Evolutionary conservation across 2,888 invertebrate genomes (phyloP).

Genomic region (Beris chalybata): DNA sequence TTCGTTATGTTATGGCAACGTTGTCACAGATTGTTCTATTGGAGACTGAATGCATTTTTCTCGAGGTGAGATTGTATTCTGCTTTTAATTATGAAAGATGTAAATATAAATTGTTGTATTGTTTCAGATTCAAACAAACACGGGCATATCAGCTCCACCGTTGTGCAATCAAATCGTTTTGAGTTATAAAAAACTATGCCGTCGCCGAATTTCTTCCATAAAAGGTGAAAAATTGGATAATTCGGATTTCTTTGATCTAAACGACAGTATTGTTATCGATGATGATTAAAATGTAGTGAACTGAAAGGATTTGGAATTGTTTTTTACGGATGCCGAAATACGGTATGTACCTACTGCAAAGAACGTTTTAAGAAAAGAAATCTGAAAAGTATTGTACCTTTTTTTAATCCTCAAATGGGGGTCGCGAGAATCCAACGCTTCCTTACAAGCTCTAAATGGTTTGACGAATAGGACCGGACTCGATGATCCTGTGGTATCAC

Average conservation of each 20-base stretch:
- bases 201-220: constrained; percentile 2
- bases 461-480: no score
- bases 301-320: no score
- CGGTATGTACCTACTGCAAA: no score
- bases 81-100: neutral
- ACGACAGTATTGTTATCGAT: constrained; percentile 33
- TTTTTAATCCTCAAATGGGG: no score
- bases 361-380: no score
- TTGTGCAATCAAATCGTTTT: constrained; percentile 51
- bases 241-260: neutral
- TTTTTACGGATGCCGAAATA: no score
- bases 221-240: neutral
- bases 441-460: no score
- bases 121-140: constrained; percentile 48
- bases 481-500: no score
- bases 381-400: no score
- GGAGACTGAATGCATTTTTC: constrained; percentile 47
- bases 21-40: constrained; percentile 47
- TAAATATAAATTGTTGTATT: neutral
- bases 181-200: constrained; percentile 48
- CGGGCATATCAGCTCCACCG: constrained; percentile 48
- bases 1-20: constrained; percentile 45
- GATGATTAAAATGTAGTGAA: constrained; percentile 6
- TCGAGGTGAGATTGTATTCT: constrained; percentile 45
- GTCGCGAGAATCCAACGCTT: no score